phyloP scores from a whole-genome alignment of 2,888 invertebrate species.

The Caenorhabditis angaria region DNA sequence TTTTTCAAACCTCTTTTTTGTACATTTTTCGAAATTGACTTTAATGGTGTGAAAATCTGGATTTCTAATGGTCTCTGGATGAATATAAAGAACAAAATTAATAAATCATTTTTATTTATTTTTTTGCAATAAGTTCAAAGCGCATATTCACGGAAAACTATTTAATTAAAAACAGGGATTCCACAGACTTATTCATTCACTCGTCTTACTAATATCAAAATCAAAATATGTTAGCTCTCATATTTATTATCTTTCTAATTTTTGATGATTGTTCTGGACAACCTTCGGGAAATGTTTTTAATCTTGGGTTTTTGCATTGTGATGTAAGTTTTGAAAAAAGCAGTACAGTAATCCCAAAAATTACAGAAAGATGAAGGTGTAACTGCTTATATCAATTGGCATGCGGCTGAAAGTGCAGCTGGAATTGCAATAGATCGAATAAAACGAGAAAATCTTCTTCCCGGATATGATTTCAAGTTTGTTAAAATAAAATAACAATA shows the following conservation, averaged over 20 bases:
- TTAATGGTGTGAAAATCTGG: no score
- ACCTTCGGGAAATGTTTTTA: constrained; percentile 30
- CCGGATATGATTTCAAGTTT: constrained; percentile 41
- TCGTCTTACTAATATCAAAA: no score
- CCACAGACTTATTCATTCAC: no score
- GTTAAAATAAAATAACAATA: not conserved
- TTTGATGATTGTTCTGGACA: constrained; percentile 16
- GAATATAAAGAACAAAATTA: no score
- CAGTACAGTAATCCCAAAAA: no score
- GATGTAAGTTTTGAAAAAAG: constrained; percentile 22
- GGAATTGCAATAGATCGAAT: constrained; percentile 47
- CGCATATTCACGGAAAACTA: no score
- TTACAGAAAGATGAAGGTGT: constrained; percentile 29
- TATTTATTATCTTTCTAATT: not conserved
- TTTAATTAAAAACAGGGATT: not conserved
- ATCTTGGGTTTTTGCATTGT: constrained; percentile 38
- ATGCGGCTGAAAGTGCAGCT: constrained; percentile 40
- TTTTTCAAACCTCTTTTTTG: not conserved
- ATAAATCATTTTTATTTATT: no score
- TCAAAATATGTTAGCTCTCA: not conserved
- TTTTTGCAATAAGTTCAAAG: no score
- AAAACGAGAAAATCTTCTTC: constrained; percentile 25
- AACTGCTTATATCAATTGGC: constrained; percentile 24
- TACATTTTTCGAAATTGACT: no score
- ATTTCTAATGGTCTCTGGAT: no score